A percentile compares a stretch with the other conserved stretches of the same genome.
These are phyloP conservation scores for Rhinogobio ventralis DNA, from an alignment of 2,797 vertebrate species.

Conservation along the genomic window DNA sequence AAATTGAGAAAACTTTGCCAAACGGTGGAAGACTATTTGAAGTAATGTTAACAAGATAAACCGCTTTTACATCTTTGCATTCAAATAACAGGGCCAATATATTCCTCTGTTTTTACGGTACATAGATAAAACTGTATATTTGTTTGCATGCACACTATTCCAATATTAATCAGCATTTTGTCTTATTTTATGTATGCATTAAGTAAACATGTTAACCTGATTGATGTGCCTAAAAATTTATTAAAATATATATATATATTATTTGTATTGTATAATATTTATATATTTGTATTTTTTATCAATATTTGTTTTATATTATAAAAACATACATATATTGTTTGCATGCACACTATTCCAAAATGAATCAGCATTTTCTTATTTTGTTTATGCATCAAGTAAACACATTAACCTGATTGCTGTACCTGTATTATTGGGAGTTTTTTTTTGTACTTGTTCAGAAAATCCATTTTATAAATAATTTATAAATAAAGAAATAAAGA, in stretches of 20 bases:
- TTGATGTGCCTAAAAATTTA: not conserved
- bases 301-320: too few relatives aligned
- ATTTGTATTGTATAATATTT: too few relatives aligned
- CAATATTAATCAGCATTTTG: not conserved
- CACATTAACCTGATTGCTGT: not conserved
- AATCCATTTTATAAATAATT: not conserved
- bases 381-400: not conserved
- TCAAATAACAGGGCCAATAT: not conserved
- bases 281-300: too few relatives aligned
- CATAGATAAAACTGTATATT: not conserved
- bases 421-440: too few relatives aligned
- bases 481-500: too few relatives aligned
- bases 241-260: too few relatives aligned
- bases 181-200: not conserved
- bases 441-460: not conserved
- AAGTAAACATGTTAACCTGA: not conserved
- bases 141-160: not conserved
- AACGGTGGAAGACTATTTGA: not conserved
- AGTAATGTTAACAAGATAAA: conserved; percentile 20
- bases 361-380: not conserved
- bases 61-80: not conserved
- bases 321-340: not conserved
- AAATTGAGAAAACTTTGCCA: conserved; percentile 24
- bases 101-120: not conserved
- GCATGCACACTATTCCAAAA: not conserved